Evolutionary conservation across 1,140 invertebrate genomes (phyloP), one percentile per base, ranked within the genome.

Genomic region (Ostrea edulis): DNA sequence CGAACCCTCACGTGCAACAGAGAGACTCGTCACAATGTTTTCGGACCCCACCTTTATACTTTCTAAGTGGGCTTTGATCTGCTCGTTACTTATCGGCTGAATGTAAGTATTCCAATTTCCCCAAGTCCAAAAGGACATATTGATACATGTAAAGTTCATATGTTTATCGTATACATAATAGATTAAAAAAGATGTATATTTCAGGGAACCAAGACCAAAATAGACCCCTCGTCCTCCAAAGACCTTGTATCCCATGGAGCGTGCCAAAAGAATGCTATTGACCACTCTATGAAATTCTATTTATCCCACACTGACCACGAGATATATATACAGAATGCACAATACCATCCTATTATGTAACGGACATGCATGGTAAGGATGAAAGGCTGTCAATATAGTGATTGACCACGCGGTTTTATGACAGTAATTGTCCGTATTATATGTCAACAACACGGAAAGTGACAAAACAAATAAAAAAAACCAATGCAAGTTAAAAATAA

Each of bases 351-450:
- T 20, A n/a, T 62, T 20, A 62, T 62, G n/a, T 17, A 62, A 77
- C 7, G 8, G 22, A 29, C 25, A 35, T 77, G 29, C 25, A 12
- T 77, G 14, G 25, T 35, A 35, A 29, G 8, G 25, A 25, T 35
- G 25, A 22, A n/a, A 35, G 14, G 65, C 25, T 68, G 68, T 77
- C 68, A 77, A 25, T 12, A 14, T 12, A 14, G 14, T 77, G 68
- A 77, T 77, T 25, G 25, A 77, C 68, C 68, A 77, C 35, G 68
- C 12, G 68, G 68, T 77, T 77, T 35, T 77, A 25, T 77, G 68
- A 14, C n/a, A 20, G n/a, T 62, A 62, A 17, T 62, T 62, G 55
- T 20, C 55, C 5, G 17, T 62, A 7, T 44, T 44, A 44, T 20
- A 20, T 20, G 17, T n/a, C n/a, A 62, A 7, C 14, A 62, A 62